Base-by-base conservation (phyloP, 1,140 invertebrate genomes). In the Brachionus plicatilis region DNA sequence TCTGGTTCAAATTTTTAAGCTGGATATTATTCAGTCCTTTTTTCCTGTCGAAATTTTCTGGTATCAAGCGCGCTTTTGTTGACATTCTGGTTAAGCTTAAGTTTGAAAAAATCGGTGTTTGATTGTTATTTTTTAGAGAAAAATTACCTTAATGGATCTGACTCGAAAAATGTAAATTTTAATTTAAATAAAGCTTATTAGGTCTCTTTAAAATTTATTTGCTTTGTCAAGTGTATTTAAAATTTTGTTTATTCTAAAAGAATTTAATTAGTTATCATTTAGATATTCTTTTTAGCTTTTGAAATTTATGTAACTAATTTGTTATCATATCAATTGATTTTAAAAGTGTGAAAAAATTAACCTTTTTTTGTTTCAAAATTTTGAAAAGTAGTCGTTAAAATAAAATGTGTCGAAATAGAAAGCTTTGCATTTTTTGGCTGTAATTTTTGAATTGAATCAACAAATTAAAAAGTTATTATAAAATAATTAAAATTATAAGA, bases 11-110 rank as follows among this genome's bases (percentile, higher is more conserved):
- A 41, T 65, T 33, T 80, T 80, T 80, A 17, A 80, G 17, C 53
- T 60, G 79, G 6, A 45, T 68, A 33, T 47, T 76, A 11, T 76
- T 76, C 0, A 76, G 43, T 27, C 45, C 45, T 33, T 76, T 76
- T 76, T 50, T 72, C 14, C 37, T 41, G 37, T 72, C 68, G 68
- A 43, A 72, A 43, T 72, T 72, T 43, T 72, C 68, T 43, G 68
- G 37, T 45, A 72, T 72, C 17, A 72, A 72, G 3, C 68, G 68
- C 14, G 68, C 17, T 72, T 37, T 43, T 72, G 29, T 41, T 72
- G 68, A 20, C 68, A 43, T 20, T 20, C 7, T 72, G 6, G 53
- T 60, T 60, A 60, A 60, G 53, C 53, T 24, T 60, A 60, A 60
- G 5, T 60, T 60, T 9, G 7, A 20, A 60, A 50, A 17, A 60